These are phyloP conservation scores for Plestiodon gilberti DNA, from an alignment of 2,113 vertebrate species.

Conservation along the genomic window DNA sequence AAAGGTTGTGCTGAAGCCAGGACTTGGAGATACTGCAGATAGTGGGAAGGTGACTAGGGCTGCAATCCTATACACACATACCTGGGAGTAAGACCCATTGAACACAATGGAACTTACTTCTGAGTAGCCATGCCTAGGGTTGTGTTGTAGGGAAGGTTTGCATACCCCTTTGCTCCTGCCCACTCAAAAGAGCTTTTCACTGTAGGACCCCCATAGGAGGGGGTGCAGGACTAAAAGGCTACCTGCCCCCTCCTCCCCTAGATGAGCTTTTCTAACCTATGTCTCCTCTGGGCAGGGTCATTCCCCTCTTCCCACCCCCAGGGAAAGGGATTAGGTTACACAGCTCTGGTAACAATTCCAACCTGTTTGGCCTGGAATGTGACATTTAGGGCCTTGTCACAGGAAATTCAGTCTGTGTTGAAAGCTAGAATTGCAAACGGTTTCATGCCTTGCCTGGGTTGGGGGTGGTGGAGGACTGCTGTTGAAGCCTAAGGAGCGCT, in stretches of 20 bases:
- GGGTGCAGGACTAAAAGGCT: background rate
- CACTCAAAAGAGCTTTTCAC: background rate
- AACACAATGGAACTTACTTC: too few relatives aligned
- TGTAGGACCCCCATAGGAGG: background rate
- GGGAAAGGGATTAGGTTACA: constrained; percentile 38
- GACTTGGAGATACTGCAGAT: constrained; percentile 1
- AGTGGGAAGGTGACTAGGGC: background rate
- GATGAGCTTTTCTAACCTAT: constrained; percentile 4
- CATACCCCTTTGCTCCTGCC: background rate
- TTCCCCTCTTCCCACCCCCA: constrained; percentile 21
- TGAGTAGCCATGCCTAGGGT: too few relatives aligned
- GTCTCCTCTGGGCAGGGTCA: background rate
- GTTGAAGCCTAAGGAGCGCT: background rate
- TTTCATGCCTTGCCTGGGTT: constrained; percentile 47
- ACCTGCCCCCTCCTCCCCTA: background rate
- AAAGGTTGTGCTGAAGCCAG: background rate
- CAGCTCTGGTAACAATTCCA: constrained; percentile 48
- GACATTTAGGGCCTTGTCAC: constrained; percentile 52
- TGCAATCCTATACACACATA: too few relatives aligned
- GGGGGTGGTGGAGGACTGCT: background rate
- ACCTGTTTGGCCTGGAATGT: constrained; percentile 60
- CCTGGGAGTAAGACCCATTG: too few relatives aligned
- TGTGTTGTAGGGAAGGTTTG: background rate
- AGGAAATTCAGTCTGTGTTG: constrained; percentile 61
- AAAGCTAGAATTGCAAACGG: constrained; percentile 62